Conservation (phyloP, 1,140 invertebrate genomes). For the Drosophila serrata region DNA sequence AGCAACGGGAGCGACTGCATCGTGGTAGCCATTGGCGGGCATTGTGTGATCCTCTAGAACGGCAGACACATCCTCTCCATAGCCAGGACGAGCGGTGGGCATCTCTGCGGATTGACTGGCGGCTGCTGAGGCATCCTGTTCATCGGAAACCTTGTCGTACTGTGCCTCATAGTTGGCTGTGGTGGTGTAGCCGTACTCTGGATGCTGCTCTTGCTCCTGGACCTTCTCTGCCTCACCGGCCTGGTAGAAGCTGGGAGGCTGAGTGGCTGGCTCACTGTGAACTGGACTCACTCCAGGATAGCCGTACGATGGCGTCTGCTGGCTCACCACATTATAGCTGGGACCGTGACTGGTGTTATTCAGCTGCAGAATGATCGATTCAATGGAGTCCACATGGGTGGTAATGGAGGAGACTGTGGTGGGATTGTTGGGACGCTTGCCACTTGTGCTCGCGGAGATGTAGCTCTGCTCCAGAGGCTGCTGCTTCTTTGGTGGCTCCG, state of each 20-base stretch:
- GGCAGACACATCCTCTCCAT: constrained; percentile 58
- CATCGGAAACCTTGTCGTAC: constrained; percentile 62
- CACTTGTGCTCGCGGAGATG: constrained; percentile 76
- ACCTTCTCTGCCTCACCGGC: constrained; percentile 40
- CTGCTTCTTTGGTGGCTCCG: constrained; percentile 61
- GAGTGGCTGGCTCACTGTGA: constrained; percentile 29
- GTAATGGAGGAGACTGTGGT: constrained; percentile 79
- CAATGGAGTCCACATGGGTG: constrained; percentile 87
- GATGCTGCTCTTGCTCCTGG: constrained; percentile 34
- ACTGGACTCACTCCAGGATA: constrained; percentile 26
- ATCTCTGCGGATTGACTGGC: constrained; percentile 53
- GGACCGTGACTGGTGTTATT: constrained; percentile 87
- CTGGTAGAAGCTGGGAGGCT: constrained; percentile 44
- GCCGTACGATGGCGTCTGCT: constrained; percentile 69
- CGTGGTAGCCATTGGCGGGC: constrained; percentile 71
- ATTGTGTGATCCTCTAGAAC: constrained; percentile 76
- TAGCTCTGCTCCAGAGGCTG: constrained; percentile 53
- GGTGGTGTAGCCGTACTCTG: constrained; percentile 68
- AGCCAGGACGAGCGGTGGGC: constrained; percentile 57
- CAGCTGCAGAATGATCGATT: constrained; percentile 89
- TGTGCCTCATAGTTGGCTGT: constrained; percentile 35
- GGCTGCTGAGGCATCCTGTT: constrained; percentile 44
- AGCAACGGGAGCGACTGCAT: constrained; percentile 35
- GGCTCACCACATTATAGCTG: constrained; percentile 78
- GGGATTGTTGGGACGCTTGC: constrained; percentile 61